Evolutionary conservation across 2,797 vertebrate species (phyloP).

Genomic region (Urosaurus nigricauda): DNA sequence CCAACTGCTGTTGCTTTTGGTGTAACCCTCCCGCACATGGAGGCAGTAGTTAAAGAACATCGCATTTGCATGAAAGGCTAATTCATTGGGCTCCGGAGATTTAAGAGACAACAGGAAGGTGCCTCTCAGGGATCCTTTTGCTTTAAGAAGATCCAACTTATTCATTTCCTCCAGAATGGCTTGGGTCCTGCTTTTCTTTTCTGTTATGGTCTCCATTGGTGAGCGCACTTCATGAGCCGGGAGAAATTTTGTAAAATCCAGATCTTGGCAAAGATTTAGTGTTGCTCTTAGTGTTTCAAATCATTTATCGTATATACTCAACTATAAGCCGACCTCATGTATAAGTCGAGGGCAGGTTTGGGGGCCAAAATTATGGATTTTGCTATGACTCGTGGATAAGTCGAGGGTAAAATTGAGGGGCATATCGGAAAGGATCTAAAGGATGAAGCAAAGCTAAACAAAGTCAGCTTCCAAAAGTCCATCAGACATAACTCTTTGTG

Average conservation of each 20-base stretch:
- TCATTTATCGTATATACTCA: too few relatives aligned
- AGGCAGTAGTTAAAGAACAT: neutral
- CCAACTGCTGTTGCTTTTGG: fast-evolving
- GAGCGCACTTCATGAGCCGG: neutral
- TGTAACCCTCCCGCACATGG: fast-evolving
- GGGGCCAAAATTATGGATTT: too few relatives aligned
- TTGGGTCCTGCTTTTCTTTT: neutral
- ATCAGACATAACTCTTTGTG: too few relatives aligned
- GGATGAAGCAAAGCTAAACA: too few relatives aligned
- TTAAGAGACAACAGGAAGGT: neutral
- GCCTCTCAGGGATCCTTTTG: neutral
- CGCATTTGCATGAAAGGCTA: conserved; percentile 17
- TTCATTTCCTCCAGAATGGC: neutral
- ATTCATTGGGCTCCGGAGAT: neutral
- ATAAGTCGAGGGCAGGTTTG: too few relatives aligned
- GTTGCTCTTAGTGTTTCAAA: neutral
- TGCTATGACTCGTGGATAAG: too few relatives aligned
- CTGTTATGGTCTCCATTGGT: neutral
- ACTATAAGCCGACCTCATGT: too few relatives aligned
- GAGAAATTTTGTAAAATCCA: neutral
- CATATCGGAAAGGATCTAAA: too few relatives aligned
- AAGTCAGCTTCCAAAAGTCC: too few relatives aligned
- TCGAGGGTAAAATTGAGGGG: too few relatives aligned
- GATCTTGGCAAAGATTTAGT: too few relatives aligned
- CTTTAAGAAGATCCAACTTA: neutral